These are phyloP conservation scores for Aldrovandia affinis DNA, from an alignment of 2,797 vertebrate genomes.

Conservation along the genomic window DNA sequence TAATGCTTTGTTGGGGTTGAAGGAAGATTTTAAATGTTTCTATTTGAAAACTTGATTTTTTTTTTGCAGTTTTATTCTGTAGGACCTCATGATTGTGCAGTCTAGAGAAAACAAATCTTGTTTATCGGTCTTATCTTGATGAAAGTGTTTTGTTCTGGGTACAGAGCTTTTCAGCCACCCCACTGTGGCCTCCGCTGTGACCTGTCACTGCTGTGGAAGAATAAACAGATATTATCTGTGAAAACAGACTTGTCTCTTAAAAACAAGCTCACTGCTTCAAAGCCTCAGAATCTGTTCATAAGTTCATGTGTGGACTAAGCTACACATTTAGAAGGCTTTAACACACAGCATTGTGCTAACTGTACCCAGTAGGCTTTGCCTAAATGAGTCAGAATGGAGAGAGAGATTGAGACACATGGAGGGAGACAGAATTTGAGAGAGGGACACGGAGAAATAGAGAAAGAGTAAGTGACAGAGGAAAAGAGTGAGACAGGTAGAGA, in stretches of 20 bases:
- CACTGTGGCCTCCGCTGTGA: background rate
- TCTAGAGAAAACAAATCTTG: background rate
- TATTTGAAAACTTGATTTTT: background rate
- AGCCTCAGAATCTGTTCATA: background rate
- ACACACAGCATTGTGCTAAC: background rate
- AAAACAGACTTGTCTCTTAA: background rate
- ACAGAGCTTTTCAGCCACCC: background rate
- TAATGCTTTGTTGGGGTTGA: background rate
- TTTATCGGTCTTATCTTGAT: background rate
- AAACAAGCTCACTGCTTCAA: constrained; percentile 5
- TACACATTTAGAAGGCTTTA: background rate
- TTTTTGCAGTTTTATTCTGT: background rate
- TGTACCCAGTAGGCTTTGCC: background rate
- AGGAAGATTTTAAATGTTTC: background rate
- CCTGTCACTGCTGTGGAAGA: background rate
- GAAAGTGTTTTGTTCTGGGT: background rate
- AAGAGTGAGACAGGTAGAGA: background rate
- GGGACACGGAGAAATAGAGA: background rate
- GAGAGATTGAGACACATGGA: background rate
- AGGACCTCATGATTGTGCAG: background rate
- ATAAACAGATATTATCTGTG: background rate
- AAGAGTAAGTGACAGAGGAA: background rate
- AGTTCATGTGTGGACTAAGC: background rate
- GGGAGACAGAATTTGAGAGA: background rate
- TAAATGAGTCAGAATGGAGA: background rate